phyloP scores from a whole-genome alignment of 1,140 invertebrate species.

The Heliothis subflexa region DNA sequence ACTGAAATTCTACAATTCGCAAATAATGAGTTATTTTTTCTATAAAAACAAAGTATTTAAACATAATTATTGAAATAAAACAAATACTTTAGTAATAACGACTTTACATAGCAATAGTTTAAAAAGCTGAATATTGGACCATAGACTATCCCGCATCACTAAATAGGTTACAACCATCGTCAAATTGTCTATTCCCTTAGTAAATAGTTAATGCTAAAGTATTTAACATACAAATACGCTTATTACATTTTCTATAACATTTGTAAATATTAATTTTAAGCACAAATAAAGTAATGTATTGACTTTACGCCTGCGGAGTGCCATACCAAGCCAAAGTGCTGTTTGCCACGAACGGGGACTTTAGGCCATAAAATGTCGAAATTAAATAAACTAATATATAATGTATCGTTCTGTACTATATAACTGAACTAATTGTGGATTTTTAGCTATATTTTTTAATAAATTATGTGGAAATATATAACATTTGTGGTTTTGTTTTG shows the following conservation, averaged over 20 bases:
- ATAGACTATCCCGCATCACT: neutral
- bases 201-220: slow-evolving; percentile 26
- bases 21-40: neutral
- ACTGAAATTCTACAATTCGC: too few species aligned
- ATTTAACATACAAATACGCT: slow-evolving; percentile 15
- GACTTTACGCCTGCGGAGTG: neutral
- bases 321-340: neutral
- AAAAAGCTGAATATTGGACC: neutral
- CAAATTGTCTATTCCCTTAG: neutral
- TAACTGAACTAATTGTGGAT: slow-evolving; percentile 30
- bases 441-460: slow-evolving; percentile 44
- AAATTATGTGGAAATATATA: slow-evolving; percentile 45
- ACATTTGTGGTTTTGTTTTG: neutral
- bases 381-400: slow-evolving; percentile 40
- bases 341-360: neutral
- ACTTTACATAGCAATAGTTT: neutral
- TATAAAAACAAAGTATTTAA: neutral
- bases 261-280: slow-evolving; percentile 37
- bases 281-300: slow-evolving; percentile 4
- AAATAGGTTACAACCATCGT: neutral
- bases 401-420: slow-evolving; percentile 17
- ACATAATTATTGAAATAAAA: slow-evolving; percentile 6
- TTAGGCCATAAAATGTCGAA: neutral
- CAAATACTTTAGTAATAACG: slow-evolving; percentile 8
- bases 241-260: slow-evolving; percentile 23